These are phyloP conservation scores for Silurus aristotelis DNA, from an alignment of 2,797 vertebrate genomes.

Conservation along the genomic window DNA sequence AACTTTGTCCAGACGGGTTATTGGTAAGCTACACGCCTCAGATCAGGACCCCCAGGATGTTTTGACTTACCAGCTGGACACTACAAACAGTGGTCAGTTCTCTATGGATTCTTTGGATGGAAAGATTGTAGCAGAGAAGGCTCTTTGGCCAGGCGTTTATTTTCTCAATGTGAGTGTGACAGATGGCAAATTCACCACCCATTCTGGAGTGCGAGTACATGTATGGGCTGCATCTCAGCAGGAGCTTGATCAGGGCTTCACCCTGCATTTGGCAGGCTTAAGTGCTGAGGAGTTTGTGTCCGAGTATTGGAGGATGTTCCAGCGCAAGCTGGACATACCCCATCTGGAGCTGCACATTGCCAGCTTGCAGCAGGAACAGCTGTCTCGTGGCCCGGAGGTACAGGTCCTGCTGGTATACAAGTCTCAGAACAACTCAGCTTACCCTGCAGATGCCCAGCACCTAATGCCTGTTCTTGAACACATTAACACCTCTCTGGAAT, in stretches of 20 bases:
- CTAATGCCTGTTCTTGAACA: constrained; percentile 75
- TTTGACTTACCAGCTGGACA: constrained; percentile 78
- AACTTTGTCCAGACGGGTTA: constrained; percentile 80
- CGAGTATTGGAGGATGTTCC: constrained; percentile 89
- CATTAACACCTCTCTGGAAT: constrained; percentile 79
- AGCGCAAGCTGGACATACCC: constrained; percentile 79
- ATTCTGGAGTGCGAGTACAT: constrained; percentile 76
- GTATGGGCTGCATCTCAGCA: constrained; percentile 81
- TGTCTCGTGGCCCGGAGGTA: constrained; percentile 65
- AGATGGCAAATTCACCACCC: constrained; percentile 83
- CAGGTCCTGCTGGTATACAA: constrained; percentile 85
- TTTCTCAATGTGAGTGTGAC: constrained; percentile 86
- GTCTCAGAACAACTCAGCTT: constrained; percentile 62
- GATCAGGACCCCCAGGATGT: constrained; percentile 90
- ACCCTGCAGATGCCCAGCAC: constrained; percentile 69
- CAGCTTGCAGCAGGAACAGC: constrained; percentile 84
- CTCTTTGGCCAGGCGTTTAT: constrained; percentile 83
- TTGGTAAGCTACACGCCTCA: constrained; percentile 90
- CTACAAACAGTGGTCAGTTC: constrained; percentile 70
- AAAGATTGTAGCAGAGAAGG: constrained; percentile 81
- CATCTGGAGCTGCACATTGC: constrained; percentile 84
- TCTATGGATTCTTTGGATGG: constrained; percentile 82
- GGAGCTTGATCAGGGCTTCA: constrained; percentile 79
- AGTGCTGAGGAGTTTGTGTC: constrained; percentile 89
- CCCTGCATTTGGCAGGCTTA: constrained; percentile 79